Conservation (phyloP, 1,140 invertebrate genomes). For the Anoplolepis gracilipes region DNA sequence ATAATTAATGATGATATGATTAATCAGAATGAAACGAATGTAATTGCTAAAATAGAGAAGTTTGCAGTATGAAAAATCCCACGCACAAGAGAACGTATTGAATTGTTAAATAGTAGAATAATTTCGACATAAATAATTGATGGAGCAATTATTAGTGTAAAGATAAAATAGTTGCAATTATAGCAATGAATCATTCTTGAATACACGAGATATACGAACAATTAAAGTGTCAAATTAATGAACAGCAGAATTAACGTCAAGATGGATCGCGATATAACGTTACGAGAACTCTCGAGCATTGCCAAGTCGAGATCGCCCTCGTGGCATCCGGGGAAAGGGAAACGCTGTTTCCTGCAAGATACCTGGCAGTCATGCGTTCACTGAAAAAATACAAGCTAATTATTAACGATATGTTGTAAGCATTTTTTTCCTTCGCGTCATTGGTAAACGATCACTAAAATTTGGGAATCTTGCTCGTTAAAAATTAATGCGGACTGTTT, state of each 20-base stretch:
- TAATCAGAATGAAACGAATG: background rate
- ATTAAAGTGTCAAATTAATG: conserved; percentile 32
- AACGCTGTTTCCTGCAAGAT: background rate
- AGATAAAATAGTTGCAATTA: background rate
- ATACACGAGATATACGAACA: background rate
- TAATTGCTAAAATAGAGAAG: background rate
- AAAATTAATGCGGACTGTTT: conserved; percentile 30
- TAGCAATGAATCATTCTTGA: background rate
- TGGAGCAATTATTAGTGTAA: background rate
- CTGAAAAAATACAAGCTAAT: conserved; percentile 19
- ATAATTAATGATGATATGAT: background rate
- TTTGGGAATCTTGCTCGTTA: conserved; percentile 48
- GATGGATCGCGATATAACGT: conserved; percentile 11
- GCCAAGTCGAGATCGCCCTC: background rate
- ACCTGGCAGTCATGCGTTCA: background rate
- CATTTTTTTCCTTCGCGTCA: background rate
- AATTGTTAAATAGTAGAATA: conserved; percentile 20
- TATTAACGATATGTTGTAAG: background rate
- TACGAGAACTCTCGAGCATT: background rate
- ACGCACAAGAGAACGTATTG: background rate
- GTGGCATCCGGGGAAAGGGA: background rate
- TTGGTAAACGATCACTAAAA: conserved; percentile 43
- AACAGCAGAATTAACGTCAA: background rate
- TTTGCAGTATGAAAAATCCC: background rate
- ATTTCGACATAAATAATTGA: background rate